phyloP scores from a whole-genome alignment of 2,797 vertebrate genomes.

The Lithobates sylvaticus region DNA sequence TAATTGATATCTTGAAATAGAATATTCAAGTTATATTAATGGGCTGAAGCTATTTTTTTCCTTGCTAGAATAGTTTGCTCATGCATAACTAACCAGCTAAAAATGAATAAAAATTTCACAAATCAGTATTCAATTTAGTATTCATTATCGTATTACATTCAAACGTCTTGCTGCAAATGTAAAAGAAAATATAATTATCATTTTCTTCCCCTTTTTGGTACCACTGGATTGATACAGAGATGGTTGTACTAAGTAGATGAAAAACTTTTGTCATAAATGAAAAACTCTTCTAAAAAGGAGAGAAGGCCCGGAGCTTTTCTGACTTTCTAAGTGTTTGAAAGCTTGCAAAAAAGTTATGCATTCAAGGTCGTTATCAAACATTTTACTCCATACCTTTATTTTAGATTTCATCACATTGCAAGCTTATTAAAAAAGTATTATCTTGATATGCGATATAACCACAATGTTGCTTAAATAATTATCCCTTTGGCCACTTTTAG shows the following conservation, averaged over 20 bases:
- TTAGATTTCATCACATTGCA: neutral
- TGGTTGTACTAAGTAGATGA: neutral
- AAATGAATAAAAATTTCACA: neutral
- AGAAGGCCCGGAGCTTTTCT: neutral
- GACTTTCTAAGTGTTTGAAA: neutral
- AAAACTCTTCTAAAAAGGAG: neutral
- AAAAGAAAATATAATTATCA: neutral
- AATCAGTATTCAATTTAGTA: neutral
- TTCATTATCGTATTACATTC: neutral
- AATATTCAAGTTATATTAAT: conserved; percentile 5
- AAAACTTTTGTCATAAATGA: neutral
- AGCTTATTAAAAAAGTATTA: neutral
- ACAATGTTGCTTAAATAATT: neutral
- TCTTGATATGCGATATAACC: no score
- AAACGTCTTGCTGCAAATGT: neutral
- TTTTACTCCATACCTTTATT: neutral
- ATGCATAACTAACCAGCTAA: conserved; percentile 24
- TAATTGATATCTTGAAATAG: neutral
- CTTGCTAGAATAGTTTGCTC: neutral
- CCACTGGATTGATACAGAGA: neutral
- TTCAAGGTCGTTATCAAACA: neutral
- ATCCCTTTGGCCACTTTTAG: neutral
- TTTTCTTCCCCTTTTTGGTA: neutral
- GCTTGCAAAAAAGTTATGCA: neutral
- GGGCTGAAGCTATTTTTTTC: neutral